Conservation (phyloP, 2,888 invertebrate species). For the Cinara cedri region DNA sequence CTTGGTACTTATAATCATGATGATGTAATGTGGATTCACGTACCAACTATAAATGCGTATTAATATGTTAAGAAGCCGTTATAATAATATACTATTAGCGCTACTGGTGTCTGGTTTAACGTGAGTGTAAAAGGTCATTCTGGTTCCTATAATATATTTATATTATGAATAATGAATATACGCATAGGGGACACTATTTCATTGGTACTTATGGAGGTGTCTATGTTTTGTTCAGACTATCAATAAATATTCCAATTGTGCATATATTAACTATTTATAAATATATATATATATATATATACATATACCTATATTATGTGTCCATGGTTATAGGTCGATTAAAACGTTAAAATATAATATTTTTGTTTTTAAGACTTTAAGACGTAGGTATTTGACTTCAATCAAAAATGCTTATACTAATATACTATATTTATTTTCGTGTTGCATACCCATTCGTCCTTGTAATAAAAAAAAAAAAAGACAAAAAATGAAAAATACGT, state of each 20-base stretch:
- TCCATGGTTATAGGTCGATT: neutral
- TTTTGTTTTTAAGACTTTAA: neutral
- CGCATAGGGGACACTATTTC: neutral
- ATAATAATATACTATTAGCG: conserved; percentile 29
- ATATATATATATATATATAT: neutral
- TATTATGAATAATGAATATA: neutral
- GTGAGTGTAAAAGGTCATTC: conserved; percentile 29
- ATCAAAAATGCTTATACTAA: conserved; percentile 18
- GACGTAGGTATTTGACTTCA: neutral
- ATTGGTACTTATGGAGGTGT: too few relatives aligned
- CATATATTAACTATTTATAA: neutral
- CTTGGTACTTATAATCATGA: conserved; percentile 5
- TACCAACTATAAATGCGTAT: neutral
- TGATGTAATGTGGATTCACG: neutral
- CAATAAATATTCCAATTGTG: neutral
- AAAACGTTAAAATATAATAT: conserved; percentile 8
- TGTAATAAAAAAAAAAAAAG: conserved; percentile 5
- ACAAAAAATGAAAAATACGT: too few relatives aligned
- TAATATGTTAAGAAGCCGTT: conserved; percentile 15
- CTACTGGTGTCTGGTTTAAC: conserved; percentile 4
- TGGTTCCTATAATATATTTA: neutral
- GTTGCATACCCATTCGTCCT: conserved; percentile 9
- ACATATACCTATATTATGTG: too few relatives aligned
- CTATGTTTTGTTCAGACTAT: neutral
- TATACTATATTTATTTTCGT: neutral